Evolutionary conservation across 2,797 vertebrate genomes (phyloP), one percentile per base, ranked within the genome.

Genomic region (Oreochromis grahami): DNA sequence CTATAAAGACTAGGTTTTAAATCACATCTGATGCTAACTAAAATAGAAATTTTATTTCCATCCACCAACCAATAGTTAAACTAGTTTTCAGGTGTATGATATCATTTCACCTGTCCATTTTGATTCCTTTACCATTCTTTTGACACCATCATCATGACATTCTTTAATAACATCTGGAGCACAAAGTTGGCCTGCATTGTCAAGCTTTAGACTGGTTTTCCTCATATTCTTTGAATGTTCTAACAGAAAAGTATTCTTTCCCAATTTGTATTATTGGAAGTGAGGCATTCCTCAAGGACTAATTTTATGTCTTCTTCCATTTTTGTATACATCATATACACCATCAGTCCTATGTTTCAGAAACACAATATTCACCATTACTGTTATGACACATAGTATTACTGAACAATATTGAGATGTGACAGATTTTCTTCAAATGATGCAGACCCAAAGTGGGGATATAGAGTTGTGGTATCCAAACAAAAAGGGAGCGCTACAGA

Each of bases 51-150:
- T 63, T 63, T 38, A 63, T 63, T 63, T 63, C 60, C 6, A 63
- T 21, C 32, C 60, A 63, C 32, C 60, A 63, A n/a, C 32, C 60
- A 63, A 60, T 36, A 63, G 17, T 1, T 5, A 63, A 63, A 36
- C 32, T 63, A 63, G 58, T 63, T 63, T n/a, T 34, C 32, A 60
- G 58, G 32, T 60, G 17, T 36, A n/a, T 60, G 58, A 60, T 60
- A 34, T 60, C 32, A 17, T 60, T 36, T 60, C 32, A 2, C 17
- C 10, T 19, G 29, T 60, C 15, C 29, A 34, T 60, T 56, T 29
- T 29, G 53, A 29, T 15, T 56, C 24, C 53, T 14, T 2, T 60
- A 34, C 56, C 29, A 60, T 60, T 60, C 53, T 58, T 32, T 17
- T 58, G 26, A 17, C 14, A 58, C 14, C 14, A 29, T 58, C 53